These are phyloP conservation scores for Andrena flavipes DNA, from an alignment of 2,888 invertebrate genomes.

Conservation along the genomic window DNA sequence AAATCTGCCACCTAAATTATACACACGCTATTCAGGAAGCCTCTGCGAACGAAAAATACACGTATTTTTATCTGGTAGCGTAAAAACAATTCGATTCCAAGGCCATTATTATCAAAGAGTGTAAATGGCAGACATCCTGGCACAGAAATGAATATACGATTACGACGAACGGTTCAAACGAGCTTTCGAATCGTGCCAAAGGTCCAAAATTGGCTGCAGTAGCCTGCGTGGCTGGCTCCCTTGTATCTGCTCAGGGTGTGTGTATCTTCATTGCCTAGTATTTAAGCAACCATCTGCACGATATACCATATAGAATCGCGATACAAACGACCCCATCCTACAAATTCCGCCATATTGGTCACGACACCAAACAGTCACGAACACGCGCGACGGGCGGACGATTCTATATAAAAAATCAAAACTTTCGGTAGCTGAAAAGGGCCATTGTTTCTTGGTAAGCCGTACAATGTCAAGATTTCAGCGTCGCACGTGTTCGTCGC, in stretches of 20 bases:
- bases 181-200: constrained; percentile 62
- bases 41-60: neutral
- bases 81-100: neutral
- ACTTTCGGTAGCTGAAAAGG: constrained; percentile 56
- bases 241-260: constrained; percentile 29
- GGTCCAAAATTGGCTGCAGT: constrained; percentile 35
- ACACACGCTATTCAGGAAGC: neutral
- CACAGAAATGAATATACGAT: constrained; percentile 56
- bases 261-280: constrained; percentile 58
- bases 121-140: constrained; percentile 46
- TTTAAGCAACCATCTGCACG: constrained; percentile 78
- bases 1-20: too few species aligned
- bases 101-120: constrained; percentile 24
- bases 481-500: neutral
- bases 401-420: constrained; percentile 54
- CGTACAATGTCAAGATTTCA: constrained; percentile 4
- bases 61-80: constrained; percentile 9
- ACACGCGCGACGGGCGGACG: constrained; percentile 40
- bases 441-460: neutral
- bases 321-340: constrained; percentile 67
- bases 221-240: constrained; percentile 2
- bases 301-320: constrained; percentile 64
- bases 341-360: constrained; percentile 78
- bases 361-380: constrained; percentile 57
- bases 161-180: constrained; percentile 57